A percentile compares a stretch with the other conserved stretches of the same genome.
Conservation (phyloP, 2,113 vertebrate genomes). For the Neogale vison region DNA sequence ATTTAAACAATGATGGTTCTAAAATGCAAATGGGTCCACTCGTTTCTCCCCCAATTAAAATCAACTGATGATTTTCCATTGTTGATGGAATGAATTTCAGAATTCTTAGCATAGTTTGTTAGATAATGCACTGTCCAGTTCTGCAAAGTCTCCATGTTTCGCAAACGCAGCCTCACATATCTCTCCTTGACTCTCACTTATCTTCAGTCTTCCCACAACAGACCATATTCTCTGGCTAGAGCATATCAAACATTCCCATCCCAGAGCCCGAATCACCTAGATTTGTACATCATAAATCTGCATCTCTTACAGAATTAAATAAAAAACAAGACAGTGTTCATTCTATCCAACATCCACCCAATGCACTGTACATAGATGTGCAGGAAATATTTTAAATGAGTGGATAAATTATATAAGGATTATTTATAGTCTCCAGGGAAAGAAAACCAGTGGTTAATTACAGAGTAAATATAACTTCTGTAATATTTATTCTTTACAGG, state of each 20-base stretch:
- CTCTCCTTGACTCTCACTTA: not conserved
- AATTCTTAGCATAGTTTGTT: not conserved
- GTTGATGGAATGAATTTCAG: not conserved
- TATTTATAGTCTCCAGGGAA: not conserved
- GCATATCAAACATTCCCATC: not conserved
- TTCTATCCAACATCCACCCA: fast-evolving
- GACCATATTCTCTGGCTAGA: not conserved
- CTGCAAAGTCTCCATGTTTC: not conserved
- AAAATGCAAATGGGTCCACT: not conserved
- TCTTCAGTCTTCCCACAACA: fast-evolving
- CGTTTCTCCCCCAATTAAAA: not conserved
- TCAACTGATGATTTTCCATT: not conserved
- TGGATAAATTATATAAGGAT: not conserved
- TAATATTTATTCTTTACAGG: not conserved
- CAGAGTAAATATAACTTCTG: not conserved
- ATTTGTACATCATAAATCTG: not conserved
- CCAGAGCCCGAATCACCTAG: not conserved
- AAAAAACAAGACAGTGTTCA: not conserved
- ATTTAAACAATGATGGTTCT: constrained; percentile 1
- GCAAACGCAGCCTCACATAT: not conserved
- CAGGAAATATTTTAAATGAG: constrained; percentile 11
- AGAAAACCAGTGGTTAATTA: not conserved
- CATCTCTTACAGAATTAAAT: not conserved
- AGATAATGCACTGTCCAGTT: not conserved
- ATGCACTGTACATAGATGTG: not conserved